phyloP scores from a whole-genome alignment of 2,797 vertebrate genomes.

The Pachyuromys duprasi region DNA sequence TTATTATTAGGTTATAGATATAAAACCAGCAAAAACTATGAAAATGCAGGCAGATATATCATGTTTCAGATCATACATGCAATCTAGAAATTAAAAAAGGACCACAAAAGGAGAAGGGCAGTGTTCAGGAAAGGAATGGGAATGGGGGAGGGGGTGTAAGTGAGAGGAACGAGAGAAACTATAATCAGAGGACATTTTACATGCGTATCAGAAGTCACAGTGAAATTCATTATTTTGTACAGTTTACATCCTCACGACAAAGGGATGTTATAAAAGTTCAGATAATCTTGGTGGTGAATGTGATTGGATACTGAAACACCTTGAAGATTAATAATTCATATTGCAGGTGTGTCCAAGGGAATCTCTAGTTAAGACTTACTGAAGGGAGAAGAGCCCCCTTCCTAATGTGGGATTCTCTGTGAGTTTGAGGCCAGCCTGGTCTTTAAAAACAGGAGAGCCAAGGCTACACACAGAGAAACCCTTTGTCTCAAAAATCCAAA shows the following conservation, averaged over 20 bases:
- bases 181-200: background rate
- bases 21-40: background rate
- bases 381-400: background rate
- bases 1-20: background rate
- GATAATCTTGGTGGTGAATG: background rate
- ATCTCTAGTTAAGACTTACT: background rate
- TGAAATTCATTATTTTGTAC: background rate
- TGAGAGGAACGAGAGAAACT: background rate
- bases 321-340: background rate
- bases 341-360: background rate
- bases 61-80: background rate
- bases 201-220: background rate
- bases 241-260: background rate
- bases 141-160: no score
- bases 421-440: no score
- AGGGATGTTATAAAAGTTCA: background rate
- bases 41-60: background rate
- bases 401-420: background rate
- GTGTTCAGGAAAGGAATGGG: background rate
- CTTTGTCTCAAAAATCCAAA: no score
- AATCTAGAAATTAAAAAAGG: background rate
- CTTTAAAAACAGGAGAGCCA: no score
- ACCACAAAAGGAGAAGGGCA: background rate
- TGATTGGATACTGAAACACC: background rate
- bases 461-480: no score